phyloP scores from a whole-genome alignment of 2,888 invertebrate genomes.

The Agrenia bidenticulata region DNA sequence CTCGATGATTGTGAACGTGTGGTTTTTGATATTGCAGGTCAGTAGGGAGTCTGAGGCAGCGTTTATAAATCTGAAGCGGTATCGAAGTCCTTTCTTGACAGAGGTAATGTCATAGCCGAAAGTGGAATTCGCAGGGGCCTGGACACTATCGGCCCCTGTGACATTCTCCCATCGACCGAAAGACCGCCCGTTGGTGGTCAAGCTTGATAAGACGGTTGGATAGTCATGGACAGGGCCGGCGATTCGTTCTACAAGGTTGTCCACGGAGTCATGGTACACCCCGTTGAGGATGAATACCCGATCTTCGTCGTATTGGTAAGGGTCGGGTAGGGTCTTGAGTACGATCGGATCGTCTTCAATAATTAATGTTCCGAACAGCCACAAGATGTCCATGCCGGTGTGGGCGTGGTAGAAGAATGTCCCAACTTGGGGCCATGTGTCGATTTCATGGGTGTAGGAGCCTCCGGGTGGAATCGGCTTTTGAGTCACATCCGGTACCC shows the following conservation, averaged over 20 bases:
- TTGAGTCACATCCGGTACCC: slow-evolving; percentile 41
- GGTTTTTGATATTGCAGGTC: slow-evolving; percentile 26
- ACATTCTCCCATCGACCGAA: slow-evolving; percentile 28
- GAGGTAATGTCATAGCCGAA: slow-evolving; percentile 27
- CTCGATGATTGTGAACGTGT: slow-evolving; percentile 37
- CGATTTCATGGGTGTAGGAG: slow-evolving; percentile 25
- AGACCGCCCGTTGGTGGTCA: slow-evolving; percentile 39
- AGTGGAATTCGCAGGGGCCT: neutral
- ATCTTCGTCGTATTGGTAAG: slow-evolving; percentile 41
- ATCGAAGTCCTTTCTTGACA: slow-evolving; percentile 28
- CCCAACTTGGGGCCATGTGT: slow-evolving; percentile 38
- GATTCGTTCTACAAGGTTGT: slow-evolving; percentile 20
- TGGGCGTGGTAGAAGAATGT: slow-evolving; percentile 46
- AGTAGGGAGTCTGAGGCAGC: slow-evolving; percentile 34
- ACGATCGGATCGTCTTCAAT: slow-evolving; percentile 32
- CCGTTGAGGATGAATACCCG: slow-evolving; percentile 36
- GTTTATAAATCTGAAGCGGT: slow-evolving; percentile 40
- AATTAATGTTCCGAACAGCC: slow-evolving; percentile 37
- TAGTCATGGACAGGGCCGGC: slow-evolving; percentile 27
- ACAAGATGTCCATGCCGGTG: slow-evolving; percentile 36
- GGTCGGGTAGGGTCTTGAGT: slow-evolving; percentile 22
- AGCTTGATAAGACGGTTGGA: slow-evolving; percentile 20
- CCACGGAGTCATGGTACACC: slow-evolving; percentile 31
- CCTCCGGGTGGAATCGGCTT: slow-evolving; percentile 29
- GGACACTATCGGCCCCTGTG: slow-evolving; percentile 6